Base-by-base conservation (phyloP, 2,888 invertebrate species). In the Cheilosia pagana region DNA sequence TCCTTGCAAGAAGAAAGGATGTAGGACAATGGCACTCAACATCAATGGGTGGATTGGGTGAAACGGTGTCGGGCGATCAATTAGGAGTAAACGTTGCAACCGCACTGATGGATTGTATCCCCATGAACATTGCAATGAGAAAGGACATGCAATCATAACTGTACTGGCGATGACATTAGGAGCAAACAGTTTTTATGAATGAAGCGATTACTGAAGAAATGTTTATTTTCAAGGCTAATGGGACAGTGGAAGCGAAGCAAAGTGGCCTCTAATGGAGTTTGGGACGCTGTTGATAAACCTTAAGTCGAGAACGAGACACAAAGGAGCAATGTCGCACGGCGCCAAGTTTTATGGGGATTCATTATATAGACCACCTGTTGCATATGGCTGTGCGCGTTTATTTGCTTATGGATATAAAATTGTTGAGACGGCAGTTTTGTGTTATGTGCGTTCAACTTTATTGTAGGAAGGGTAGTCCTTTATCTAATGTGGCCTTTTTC, bases 1-100 rank as follows among this genome's bases (percentile, higher is more conserved):
- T 52, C 35, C 39, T 57, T 68, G 72, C 55, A 62, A 63, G 72
- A 53, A 31, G 28, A 28, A 70, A 52, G 59, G 83, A 83, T 78
- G 48, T 78, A 78, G 78, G 83, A 78, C 83, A 78, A 83, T 83
- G 78, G 83, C 67, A 52, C 62, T 78, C 39, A 43, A 48, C 39
- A 28, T 65, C 35, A 52, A 55, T 60, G 60, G 52, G 7, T 35
- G 8, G 76, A 41, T 55, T 41, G 39, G 48, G 21, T 25, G 19
- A 25, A 19, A 10, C 35, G 35, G 62, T 67, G 52, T 57, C 31
- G 72, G 63, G 39, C 14, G 62, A 41, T 68, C 67, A 74, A 83
- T 83, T 83, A 83, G 78, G 31, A 68, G 55, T 55, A 71, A 76
- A 65, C 53, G 62, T 28, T 35, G 41, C 45, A 19, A 67, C 41